Evolutionary conservation across 1,140 invertebrate genomes (phyloP), one percentile per base, ranked within the genome.

Genomic region (Dysdera silvatica): DNA sequence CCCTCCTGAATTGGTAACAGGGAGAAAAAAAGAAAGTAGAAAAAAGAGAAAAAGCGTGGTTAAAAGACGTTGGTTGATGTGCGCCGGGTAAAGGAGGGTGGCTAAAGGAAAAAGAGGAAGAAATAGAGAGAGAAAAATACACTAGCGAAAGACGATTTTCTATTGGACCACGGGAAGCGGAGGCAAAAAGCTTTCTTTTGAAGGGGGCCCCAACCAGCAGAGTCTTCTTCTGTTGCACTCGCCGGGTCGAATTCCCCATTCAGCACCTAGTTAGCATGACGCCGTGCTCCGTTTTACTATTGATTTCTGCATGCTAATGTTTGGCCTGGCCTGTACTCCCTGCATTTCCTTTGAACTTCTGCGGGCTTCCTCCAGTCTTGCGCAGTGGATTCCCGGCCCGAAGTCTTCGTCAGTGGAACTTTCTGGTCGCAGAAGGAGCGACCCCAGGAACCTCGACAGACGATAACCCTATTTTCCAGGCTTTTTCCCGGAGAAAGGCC

Each of bases 241-340:
- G n/a, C n/a, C n/a, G n/a, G n/a, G n/a, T n/a, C n/a, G n/a, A n/a
- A n/a, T n/a, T n/a, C n/a, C n/a, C n/a, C n/a, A n/a, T 45, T 45
- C 49, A 29, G 35, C 24, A 61, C 32, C 60, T 61, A 61, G 60
- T 61, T 61, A 61, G 60, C 60, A 61, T 61, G 59, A 18, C 28
- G 7, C 16, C 14, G 60, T 54, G 60, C 33, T 31, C 55, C 6
- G 41, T 43, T 45, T 47, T 28, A 57, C n/a, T 52, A 61, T 61
- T 52, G 60, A 61, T 61, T 43, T 52, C 20, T 7, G 43, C 43
- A 45, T 23, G 43, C n/a, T 20, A 45, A 45, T 45, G 43, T 45
- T 45, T 45, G 43, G 43, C 43, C 54, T 56, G 26, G 23, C 51
- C 33, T 20, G 43, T 47, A 31, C 41, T 23, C 28, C 26, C 49